phyloP scores from a whole-genome alignment of 1,140 invertebrate genomes.

The Bombus pyrosoma region DNA sequence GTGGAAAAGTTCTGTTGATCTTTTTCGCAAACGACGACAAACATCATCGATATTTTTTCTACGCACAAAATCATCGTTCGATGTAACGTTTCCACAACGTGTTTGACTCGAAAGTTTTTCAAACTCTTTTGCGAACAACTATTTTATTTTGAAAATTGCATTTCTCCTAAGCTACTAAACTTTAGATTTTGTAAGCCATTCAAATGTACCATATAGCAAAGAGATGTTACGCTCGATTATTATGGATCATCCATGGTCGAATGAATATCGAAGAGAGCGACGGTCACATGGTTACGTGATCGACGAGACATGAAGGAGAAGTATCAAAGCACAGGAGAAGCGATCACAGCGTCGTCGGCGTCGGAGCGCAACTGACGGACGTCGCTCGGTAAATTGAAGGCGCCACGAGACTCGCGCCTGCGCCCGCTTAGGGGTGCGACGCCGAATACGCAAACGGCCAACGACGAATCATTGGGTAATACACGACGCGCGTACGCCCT shows the following conservation, averaged over 20 bases:
- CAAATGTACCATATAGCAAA: too few species aligned
- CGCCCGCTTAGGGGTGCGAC: conserved; percentile 53
- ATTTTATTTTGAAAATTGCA: neutral
- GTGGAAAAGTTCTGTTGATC: conserved; percentile 7
- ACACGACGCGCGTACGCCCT: conserved; percentile 41
- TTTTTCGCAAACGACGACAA: neutral
- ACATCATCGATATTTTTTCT: neutral
- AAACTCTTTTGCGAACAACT: neutral
- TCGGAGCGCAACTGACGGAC: conserved; percentile 74
- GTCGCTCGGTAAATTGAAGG: conserved; percentile 65
- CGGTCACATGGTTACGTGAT: conserved; percentile 69
- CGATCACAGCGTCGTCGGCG: conserved; percentile 70
- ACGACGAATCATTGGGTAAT: conserved; percentile 49
- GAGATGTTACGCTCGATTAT: neutral
- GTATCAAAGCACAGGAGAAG: neutral
- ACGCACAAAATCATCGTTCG: conserved; percentile 27
- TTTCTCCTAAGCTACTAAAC: neutral
- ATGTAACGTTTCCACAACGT: neutral
- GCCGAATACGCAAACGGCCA: conserved; percentile 24
- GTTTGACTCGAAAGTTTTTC: neutral
- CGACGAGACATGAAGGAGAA: neutral
- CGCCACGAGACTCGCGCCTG: conserved; percentile 66
- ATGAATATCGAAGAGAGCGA: neutral
- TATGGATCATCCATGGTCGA: conserved; percentile 5
- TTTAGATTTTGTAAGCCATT: too few species aligned